Conservation (phyloP, 1,140 invertebrate genomes). For the Ladona fulva region DNA sequence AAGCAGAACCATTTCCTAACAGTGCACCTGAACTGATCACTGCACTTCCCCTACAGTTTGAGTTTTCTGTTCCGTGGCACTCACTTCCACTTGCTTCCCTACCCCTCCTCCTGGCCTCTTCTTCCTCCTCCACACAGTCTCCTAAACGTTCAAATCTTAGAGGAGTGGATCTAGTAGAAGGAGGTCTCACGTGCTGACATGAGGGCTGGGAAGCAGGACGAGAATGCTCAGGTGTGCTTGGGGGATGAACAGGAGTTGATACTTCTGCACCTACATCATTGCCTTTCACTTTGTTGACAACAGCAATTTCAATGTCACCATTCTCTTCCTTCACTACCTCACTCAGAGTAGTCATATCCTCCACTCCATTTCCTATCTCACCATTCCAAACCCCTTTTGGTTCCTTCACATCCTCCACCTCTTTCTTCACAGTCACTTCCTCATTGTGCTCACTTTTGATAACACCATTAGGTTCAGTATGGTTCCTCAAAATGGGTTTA, state of each 20-base stretch:
- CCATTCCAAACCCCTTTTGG: slow-evolving; percentile 20
- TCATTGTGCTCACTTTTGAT: slow-evolving; percentile 35
- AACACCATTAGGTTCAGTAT: slow-evolving; percentile 29
- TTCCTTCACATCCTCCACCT: slow-evolving; percentile 24
- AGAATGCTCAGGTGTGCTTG: background rate
- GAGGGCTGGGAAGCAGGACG: background rate
- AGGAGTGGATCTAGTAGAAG: background rate
- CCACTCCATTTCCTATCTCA: background rate
- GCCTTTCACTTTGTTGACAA: background rate
- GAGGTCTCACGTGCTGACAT: background rate
- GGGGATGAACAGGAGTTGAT: background rate
- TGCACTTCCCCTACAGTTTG: slow-evolving; percentile 16
- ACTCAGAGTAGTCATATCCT: background rate
- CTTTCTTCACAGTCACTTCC: background rate
- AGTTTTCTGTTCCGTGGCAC: background rate
- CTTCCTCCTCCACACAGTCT: slow-evolving; percentile 25
- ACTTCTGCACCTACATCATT: background rate
- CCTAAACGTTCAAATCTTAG: slow-evolving; percentile 25
- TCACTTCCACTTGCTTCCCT: slow-evolving; percentile 13
- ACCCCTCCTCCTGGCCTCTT: slow-evolving; percentile 3
- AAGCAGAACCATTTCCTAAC: background rate
- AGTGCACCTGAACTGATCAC: slow-evolving; percentile 2
- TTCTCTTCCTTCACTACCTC: slow-evolving; percentile 11
- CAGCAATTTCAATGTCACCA: background rate
- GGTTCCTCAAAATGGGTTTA: background rate